Base-by-base conservation (phyloP, 2,888 invertebrate genomes). In the Sphinx pinastri region DNA sequence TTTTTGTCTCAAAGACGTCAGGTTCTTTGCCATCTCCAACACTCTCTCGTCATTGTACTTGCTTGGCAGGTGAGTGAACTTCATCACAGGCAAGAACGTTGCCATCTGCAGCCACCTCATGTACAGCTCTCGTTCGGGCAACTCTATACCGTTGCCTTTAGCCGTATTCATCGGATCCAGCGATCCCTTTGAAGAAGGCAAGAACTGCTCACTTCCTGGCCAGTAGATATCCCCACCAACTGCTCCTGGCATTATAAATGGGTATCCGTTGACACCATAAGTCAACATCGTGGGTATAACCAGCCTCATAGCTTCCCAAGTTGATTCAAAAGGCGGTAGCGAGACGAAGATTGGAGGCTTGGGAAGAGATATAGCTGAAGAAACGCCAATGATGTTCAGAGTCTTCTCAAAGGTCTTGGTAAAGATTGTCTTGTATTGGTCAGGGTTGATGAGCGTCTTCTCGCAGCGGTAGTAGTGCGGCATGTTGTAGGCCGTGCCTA, bases 231-330 rank as follows among this genome's bases (percentile, higher is more conserved):
- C 98, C 0, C 98, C 99, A 0, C 99, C 99, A 0, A 99, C 98
- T 6, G 98, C 97, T 0, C 99, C 99, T 0, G 99, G 98, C 94
- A 99, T 96, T 59, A 99, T 95, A 80, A 99, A 99, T 0, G 98
- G 98, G 88, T 97, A 99, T 0, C 99, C 99, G 68, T 98, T 96
- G 31, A 99, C 95, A 0, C 99, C 98, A 77, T 99, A 97, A 0
- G 97, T 97, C 31, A 98, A 89, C 71, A 98, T 96, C 0, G 98
- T 97, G 0, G 99, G 98, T 78, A 99, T 97, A 0, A 99, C 96
- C 11, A 96, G 95, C 73, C 95, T 95, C 19, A 98, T 91, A 0
- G 98, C 98, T 68, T 96, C 96, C 99, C 99, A 99, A 0, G 97
- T 96, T 0, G 98, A 98, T 73, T 97, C 96, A 69, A 97, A 97